phyloP scores from a whole-genome alignment of 2,888 invertebrate genomes.

The Aproaerema taeniolella region DNA sequence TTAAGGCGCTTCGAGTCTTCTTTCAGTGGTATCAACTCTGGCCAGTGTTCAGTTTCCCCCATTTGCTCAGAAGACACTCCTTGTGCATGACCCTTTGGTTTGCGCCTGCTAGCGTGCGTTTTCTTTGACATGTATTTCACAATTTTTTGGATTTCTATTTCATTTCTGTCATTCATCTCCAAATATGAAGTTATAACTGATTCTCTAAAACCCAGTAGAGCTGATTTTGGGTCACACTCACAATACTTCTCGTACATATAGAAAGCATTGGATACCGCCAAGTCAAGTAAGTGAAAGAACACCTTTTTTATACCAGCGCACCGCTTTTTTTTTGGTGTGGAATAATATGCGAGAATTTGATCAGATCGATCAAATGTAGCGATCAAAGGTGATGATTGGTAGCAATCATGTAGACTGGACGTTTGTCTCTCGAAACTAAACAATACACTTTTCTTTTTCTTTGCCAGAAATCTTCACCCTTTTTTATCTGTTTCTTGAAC shows the following conservation, averaged over 20 bases:
- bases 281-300: constrained; percentile 8
- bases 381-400: constrained; percentile 26
- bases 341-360: constrained; percentile 6
- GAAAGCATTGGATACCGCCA: constrained; percentile 3
- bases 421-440: constrained; percentile 29
- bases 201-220: constrained; percentile 5
- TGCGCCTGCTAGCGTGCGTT: constrained; percentile 3
- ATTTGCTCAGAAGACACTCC: not conserved
- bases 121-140: not conserved
- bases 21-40: constrained; percentile 1
- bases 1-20: constrained; percentile 3
- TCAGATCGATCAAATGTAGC: constrained; percentile 1
- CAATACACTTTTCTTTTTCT: constrained; percentile 25
- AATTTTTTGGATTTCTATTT: not conserved
- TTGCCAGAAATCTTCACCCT: constrained; percentile 29
- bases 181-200: constrained; percentile 1
- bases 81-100: not conserved
- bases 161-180: not conserved
- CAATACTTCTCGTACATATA: constrained; percentile 5
- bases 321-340: constrained; percentile 7
- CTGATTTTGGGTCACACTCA: constrained; percentile 1
- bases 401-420: constrained; percentile 29
- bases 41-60: constrained; percentile 2
- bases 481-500: constrained; percentile 24
- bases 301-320: constrained; percentile 14